Evolutionary conservation across 2,113 vertebrate genomes (phyloP).

Genomic region (Pterophyllum scalare): DNA sequence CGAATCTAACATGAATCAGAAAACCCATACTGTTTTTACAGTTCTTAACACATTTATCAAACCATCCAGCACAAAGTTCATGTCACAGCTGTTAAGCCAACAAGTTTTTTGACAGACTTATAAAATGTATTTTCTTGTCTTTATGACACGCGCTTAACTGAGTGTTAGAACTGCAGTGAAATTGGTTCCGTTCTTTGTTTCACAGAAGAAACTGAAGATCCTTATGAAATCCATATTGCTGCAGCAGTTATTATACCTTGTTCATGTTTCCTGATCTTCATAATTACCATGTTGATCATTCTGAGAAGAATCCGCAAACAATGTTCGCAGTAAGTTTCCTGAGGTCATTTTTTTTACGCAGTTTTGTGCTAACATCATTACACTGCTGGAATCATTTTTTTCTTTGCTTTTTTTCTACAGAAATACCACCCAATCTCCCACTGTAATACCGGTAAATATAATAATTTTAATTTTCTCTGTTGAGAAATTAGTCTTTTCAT

Average conservation of each 20-base stretch:
- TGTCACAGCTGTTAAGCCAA: too few relatives aligned
- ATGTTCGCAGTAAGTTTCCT: constrained; percentile 11
- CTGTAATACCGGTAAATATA: background rate
- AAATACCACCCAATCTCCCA: background rate
- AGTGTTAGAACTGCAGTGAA: background rate
- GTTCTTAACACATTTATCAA: too few relatives aligned
- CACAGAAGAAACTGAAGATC: background rate
- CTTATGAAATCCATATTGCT: rapidly evolving
- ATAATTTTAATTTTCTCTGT: background rate
- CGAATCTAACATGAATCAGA: background rate
- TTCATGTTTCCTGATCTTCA: constrained; percentile 26
- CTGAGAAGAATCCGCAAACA: background rate
- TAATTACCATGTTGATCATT: background rate
- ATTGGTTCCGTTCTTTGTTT: background rate
- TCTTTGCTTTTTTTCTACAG: background rate
- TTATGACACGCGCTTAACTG: too few relatives aligned
- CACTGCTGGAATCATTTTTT: background rate
- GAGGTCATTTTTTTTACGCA: too few relatives aligned
- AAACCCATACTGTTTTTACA: background rate
- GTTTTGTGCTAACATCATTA: background rate
- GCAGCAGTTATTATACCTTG: background rate
- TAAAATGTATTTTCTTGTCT: too few relatives aligned
- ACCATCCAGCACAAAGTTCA: too few relatives aligned
- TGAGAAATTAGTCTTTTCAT: background rate
- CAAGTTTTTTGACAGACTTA: too few relatives aligned